Evolutionary conservation across 2,888 invertebrate species (phyloP), one percentile per base, ranked within the genome.

Genomic region (Acholoe squamosa): DNA sequence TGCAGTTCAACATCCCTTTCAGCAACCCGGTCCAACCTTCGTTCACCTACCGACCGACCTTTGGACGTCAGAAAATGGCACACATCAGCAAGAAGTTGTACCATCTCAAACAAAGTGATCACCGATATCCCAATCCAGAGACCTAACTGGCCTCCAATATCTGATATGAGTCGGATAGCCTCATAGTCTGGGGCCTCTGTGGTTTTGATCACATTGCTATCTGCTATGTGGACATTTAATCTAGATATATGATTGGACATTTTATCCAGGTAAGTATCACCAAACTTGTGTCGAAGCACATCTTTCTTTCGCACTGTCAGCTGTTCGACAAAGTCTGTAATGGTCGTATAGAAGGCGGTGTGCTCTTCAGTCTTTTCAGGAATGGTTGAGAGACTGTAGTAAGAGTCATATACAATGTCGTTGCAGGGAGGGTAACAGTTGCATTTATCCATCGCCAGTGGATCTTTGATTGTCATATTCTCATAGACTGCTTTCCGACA

Each of bases 121-220:
- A 93, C 92, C 0, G 93, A 93, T 14, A 93, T 93, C 67, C 93
- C 93, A 76, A 93, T 93, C 93, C 93, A 93, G n/a, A 93, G 91
- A 0, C 93, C 93, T 22, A 93, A 91, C 91, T 93, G 93, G n/a
- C 93, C 93, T 0, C 93, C 93, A 71, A 93, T 93, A 89, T 93
- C 93, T 16, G 92, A 92, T 25, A 93, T 90, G 28, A 93, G 92
- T 16, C 93, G 91, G 33, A 92, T 92, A 31, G 92, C 89, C 71
- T 93, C 93, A 76, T 93, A 93, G 88, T 93, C 93, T n/a, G 93
- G 92, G 10, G 92, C 91, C 90, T 93, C 93, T 28, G 92, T 93
- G 22, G 93, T 93, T 89, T 92, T 93, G 33, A 93, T 92, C 84
- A 93, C 91, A 91, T 93, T 93, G 88, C 91, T 92, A 90, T 93